Evolutionary conservation across 2,888 invertebrate species (phyloP).

Genomic region (Agonopterix heracliana): DNA sequence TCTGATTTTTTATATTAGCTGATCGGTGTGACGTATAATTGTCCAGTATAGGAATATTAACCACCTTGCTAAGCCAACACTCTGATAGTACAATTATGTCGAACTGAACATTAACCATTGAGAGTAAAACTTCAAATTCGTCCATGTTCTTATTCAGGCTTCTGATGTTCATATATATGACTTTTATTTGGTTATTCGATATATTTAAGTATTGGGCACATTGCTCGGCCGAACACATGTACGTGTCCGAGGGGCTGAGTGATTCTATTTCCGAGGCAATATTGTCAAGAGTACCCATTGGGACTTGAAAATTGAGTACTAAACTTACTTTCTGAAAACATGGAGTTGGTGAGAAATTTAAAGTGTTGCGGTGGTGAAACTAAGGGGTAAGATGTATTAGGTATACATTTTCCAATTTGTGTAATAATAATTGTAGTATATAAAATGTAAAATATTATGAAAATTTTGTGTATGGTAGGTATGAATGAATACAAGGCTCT

Average conservation of each 20-base stretch:
- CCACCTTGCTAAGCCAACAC: constrained; percentile 8
- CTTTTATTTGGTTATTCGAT: neutral
- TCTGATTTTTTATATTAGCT: constrained; percentile 6
- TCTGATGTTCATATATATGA: constrained; percentile 10
- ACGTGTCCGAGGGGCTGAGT: neutral
- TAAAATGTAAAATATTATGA: too few species aligned
- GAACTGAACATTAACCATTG: neutral
- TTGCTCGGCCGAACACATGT: neutral
- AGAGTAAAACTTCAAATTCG: constrained; percentile 2
- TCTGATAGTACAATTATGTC: constrained; percentile 12
- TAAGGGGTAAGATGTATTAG: too few species aligned
- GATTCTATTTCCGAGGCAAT: neutral
- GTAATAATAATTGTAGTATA: too few species aligned
- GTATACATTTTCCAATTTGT: too few species aligned
- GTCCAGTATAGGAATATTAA: constrained; percentile 2
- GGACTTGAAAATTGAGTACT: neutral
- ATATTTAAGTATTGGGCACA: neutral
- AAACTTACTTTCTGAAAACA: neutral
- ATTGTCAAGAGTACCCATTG: neutral
- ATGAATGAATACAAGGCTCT: neutral
- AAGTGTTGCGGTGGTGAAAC: too few species aligned
- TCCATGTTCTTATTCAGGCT: constrained; percentile 12
- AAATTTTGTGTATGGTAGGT: neutral
- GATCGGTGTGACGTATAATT: constrained; percentile 3
- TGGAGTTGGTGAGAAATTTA: neutral